These are phyloP conservation scores for Dasypus novemcinctus DNA, from an alignment of 2,113 vertebrate species.

Conservation along the genomic window DNA sequence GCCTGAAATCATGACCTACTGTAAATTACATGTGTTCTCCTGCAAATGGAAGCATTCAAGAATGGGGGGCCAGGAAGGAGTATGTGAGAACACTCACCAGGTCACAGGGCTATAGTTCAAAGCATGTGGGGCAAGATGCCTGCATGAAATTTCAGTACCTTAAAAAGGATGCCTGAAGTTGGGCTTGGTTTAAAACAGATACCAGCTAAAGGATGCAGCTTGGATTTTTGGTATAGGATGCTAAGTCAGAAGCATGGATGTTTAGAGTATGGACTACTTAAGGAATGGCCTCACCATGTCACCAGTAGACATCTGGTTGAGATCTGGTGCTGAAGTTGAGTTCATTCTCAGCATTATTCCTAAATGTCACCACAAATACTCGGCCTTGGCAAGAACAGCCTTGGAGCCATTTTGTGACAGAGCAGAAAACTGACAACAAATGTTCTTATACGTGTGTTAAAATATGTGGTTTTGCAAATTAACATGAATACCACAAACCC, in stretches of 20 bases:
- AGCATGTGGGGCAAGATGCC: too few relatives aligned
- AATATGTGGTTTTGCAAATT: slow-evolving; percentile 5
- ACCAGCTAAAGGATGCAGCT: not conserved
- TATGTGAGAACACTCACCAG: not conserved
- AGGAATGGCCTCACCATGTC: not conserved
- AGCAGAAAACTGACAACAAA: not conserved
- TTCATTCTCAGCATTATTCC: not conserved
- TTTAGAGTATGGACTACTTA: not conserved
- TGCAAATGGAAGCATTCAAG: not conserved
- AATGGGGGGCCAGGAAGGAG: not conserved
- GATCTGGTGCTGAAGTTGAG: not conserved
- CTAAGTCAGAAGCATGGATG: not conserved
- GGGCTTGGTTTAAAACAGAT: not conserved
- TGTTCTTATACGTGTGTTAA: not conserved
- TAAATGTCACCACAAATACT: not conserved
- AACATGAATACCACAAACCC: not conserved
- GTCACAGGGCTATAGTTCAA: not conserved
- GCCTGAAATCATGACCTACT: not conserved
- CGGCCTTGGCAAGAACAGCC: not conserved
- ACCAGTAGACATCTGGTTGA: not conserved
- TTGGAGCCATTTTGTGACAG: not conserved
- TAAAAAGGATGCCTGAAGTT: not conserved
- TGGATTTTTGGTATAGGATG: not conserved
- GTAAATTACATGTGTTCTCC: not conserved
- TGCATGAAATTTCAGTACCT: not conserved